phyloP scores from a whole-genome alignment of 2,888 invertebrate genomes.

The Drosophila mulleri region DNA sequence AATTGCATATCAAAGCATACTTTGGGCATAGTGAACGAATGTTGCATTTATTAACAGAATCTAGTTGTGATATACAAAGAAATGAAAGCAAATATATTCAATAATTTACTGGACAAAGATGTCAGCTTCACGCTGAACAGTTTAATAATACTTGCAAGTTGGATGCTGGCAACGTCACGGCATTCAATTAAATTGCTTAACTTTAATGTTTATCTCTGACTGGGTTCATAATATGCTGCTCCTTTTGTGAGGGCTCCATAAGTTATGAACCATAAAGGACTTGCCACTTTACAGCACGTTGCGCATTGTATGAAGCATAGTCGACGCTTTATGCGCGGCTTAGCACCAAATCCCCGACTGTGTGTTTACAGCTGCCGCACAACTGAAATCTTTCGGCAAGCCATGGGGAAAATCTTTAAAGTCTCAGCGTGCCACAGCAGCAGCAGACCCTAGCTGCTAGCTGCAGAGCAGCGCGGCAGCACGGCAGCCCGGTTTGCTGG shows the following conservation, averaged over 20 bases:
- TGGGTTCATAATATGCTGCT: slow-evolving; percentile 16
- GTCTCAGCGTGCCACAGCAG: slow-evolving; percentile 42
- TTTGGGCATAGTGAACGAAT: rapidly evolving
- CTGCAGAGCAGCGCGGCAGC: not conserved
- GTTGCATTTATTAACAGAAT: not conserved
- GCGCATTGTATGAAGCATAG: slow-evolving; percentile 51
- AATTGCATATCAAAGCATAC: not conserved
- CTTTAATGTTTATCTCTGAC: slow-evolving; percentile 41
- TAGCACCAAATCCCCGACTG: slow-evolving; percentile 62
- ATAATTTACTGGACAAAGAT: not conserved
- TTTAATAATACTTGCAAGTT: slow-evolving; percentile 5
- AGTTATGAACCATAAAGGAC: slow-evolving; percentile 61
- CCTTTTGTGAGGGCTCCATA: slow-evolving; percentile 27
- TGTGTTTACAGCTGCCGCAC: slow-evolving; percentile 62
- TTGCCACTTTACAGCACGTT: slow-evolving; percentile 52
- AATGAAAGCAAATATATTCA: not conserved
- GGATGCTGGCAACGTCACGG: not conserved
- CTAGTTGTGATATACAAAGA: not conserved
- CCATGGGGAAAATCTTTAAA: slow-evolving; percentile 66
- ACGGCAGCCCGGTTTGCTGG: not conserved
- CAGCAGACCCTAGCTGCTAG: slow-evolving; percentile 6
- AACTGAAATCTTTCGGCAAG: slow-evolving; percentile 53
- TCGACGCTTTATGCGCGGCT: slow-evolving; percentile 68
- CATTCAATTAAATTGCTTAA: slow-evolving; percentile 47
- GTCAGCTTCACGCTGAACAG: not conserved